Evolutionary conservation across 2,113 vertebrate species (phyloP).

Genomic region (Oryzias celebensis): DNA sequence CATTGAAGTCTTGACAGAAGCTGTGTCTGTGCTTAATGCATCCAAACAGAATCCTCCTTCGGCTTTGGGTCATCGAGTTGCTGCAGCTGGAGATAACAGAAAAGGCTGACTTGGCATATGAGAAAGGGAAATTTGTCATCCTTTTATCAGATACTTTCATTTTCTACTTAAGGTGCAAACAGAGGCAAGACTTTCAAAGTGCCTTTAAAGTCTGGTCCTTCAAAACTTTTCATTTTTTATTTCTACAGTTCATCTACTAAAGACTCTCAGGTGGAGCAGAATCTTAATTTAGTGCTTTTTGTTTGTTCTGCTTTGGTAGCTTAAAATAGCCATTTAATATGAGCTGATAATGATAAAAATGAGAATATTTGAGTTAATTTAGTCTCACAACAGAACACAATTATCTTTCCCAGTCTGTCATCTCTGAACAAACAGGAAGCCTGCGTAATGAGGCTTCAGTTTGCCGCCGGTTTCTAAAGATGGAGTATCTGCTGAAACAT

Average conservation of each 20-base stretch:
- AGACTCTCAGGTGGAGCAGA: background rate
- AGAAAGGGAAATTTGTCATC: background rate
- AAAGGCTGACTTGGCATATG: background rate
- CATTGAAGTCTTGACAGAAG: no score
- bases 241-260: background rate
- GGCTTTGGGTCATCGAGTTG: no score
- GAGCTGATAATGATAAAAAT: background rate
- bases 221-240: constrained; percentile 1
- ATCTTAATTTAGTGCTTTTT: background rate
- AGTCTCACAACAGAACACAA: background rate
- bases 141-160: constrained; percentile 5
- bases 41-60: no score
- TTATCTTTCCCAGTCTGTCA: background rate
- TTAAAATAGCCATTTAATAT: background rate
- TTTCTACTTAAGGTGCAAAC: background rate
- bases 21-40: no score
- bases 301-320: no score
- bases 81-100: no score
- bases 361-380: background rate
- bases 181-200: background rate
- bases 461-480: background rate
- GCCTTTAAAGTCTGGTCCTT: background rate
- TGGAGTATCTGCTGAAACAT: background rate
- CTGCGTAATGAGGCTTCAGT: background rate
- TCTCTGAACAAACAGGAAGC: background rate